Evolutionary conservation across 2,797 vertebrate genomes (phyloP).

Genomic region (Gorsachius magnificus): DNA sequence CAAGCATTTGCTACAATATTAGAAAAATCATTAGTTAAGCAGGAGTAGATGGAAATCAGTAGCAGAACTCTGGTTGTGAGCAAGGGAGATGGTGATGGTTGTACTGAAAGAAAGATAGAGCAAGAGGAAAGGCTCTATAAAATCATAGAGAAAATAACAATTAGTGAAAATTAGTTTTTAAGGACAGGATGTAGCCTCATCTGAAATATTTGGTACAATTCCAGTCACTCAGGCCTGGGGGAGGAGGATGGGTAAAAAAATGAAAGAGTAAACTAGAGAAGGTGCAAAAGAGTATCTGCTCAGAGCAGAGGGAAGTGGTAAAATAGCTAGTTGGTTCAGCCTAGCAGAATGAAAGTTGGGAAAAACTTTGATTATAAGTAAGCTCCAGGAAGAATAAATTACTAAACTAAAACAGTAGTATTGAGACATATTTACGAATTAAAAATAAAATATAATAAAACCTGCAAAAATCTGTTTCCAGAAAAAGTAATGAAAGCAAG

Average conservation of each 20-base stretch:
- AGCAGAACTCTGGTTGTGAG: not conserved
- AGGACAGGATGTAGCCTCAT: not conserved
- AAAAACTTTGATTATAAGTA: not conserved
- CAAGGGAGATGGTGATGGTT: not conserved
- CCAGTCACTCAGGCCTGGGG: accelerated
- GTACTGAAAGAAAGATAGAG: not conserved
- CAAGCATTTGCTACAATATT: not conserved
- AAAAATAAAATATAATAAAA: not conserved
- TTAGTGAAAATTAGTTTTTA: not conserved
- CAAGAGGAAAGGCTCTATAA: not conserved
- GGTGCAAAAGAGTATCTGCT: not conserved
- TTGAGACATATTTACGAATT: not conserved
- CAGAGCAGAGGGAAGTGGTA: not conserved
- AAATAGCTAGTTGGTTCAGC: not conserved
- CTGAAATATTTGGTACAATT: not conserved
- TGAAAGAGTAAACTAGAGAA: not conserved
- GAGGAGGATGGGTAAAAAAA: accelerated
- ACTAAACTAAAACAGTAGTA: accelerated
- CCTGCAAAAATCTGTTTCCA: not conserved
- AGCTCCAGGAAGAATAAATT: not conserved
- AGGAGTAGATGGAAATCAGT: not conserved
- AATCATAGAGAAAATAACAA: not conserved
- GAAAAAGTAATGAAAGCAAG: not conserved
- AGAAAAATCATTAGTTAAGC: not conserved
- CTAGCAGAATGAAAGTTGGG: not conserved